Conservation (phyloP, 1,140 invertebrate species). For the Ips typographus region DNA sequence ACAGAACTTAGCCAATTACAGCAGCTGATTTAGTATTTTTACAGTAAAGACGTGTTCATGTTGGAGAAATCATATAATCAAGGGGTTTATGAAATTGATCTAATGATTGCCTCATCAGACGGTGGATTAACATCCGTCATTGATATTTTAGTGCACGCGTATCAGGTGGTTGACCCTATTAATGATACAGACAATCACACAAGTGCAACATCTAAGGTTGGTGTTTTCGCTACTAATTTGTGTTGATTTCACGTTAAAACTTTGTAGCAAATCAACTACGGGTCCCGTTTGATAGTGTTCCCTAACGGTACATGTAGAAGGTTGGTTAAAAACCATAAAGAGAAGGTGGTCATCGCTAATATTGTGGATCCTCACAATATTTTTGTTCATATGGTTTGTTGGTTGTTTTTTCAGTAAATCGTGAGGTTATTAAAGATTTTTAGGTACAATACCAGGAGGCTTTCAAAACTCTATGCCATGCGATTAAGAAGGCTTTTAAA, state of each 20-base stretch:
- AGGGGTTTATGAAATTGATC: conserved; percentile 36
- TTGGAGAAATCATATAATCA: conserved; percentile 23
- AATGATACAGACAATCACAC: not conserved
- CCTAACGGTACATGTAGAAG: conserved; percentile 21
- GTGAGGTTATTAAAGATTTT: conserved; percentile 5
- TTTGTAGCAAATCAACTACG: not conserved
- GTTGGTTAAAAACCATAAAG: conserved; percentile 35
- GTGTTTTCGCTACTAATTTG: too few species aligned
- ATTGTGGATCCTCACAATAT: conserved; percentile 40
- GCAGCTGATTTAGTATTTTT: not conserved
- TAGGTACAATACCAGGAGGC: conserved; percentile 28
- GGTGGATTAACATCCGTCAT: conserved; percentile 34
- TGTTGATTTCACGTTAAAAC: too few species aligned
- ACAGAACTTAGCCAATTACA: not conserved
- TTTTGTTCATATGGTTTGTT: conserved; percentile 37
- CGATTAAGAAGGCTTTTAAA: conserved; percentile 27
- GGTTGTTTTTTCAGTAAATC: too few species aligned
- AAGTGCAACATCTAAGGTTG: too few species aligned
- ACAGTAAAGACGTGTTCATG: conserved; percentile 38
- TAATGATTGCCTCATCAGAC: conserved; percentile 39
- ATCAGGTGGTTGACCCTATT: not conserved
- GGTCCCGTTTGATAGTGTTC: conserved; percentile 20
- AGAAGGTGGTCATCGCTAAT: conserved; percentile 32
- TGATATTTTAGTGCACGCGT: conserved; percentile 35
- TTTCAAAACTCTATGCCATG: conserved; percentile 23